Conservation (phyloP, 2,888 invertebrate species). For the Oligia fasciuncula region DNA sequence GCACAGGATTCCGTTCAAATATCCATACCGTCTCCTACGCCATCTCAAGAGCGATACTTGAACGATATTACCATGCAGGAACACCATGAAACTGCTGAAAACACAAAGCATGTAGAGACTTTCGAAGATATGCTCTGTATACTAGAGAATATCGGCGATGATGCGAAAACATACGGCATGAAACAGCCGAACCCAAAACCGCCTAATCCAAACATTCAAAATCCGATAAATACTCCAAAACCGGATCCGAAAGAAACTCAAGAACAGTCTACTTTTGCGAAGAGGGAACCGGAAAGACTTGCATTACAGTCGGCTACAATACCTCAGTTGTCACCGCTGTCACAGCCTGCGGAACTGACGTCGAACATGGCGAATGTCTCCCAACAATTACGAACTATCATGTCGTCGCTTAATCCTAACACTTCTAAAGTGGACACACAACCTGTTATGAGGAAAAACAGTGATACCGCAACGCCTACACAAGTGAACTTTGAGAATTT, state of each 20-base stretch:
- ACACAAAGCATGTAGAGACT: slow-evolving; percentile 90
- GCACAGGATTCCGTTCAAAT: slow-evolving; percentile 92
- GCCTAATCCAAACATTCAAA: slow-evolving; percentile 67
- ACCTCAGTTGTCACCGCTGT: slow-evolving; percentile 93
- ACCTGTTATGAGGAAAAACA: slow-evolving; percentile 86
- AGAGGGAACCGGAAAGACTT: slow-evolving; percentile 80
- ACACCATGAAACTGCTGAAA: slow-evolving; percentile 88
- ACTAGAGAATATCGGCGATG: slow-evolving; percentile 91
- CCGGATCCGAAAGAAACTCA: slow-evolving; percentile 76
- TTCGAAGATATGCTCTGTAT: slow-evolving; percentile 93
- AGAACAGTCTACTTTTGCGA: slow-evolving; percentile 77
- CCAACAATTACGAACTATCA: slow-evolving; percentile 91
- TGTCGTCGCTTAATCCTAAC: slow-evolving; percentile 91
- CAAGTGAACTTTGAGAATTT: slow-evolving; percentile 89
- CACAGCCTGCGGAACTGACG: slow-evolving; percentile 93
- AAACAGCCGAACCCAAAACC: slow-evolving; percentile 74
- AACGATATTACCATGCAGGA: slow-evolving; percentile 91
- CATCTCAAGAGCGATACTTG: slow-evolving; percentile 91
- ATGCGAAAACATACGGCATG: slow-evolving; percentile 79
- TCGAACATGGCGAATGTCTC: slow-evolving; percentile 93
- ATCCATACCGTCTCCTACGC: slow-evolving; percentile 92
- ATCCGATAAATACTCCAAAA: slow-evolving; percentile 67
- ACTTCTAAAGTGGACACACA: slow-evolving; percentile 88
- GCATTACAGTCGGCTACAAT: slow-evolving; percentile 88
- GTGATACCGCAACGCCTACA: slow-evolving; percentile 83